phyloP scores from a whole-genome alignment of 2,113 vertebrate genomes.

The Eidolon helvum region DNA sequence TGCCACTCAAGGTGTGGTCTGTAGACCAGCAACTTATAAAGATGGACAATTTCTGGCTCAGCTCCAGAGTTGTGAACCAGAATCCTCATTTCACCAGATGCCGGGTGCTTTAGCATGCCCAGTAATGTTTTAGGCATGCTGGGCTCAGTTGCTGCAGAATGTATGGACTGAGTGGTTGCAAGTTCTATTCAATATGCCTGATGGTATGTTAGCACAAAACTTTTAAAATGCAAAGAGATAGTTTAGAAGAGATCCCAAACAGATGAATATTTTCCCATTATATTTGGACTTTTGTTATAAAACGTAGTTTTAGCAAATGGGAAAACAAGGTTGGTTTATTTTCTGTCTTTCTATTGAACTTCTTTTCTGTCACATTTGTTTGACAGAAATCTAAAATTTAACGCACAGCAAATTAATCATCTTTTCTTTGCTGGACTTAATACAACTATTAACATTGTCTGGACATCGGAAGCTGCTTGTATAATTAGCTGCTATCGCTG shows the following conservation, averaged over 20 bases:
- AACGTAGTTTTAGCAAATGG: constrained; percentile 2
- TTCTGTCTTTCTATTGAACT: not conserved
- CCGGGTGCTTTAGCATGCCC: not conserved
- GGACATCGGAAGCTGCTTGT: not conserved
- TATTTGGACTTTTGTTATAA: not conserved
- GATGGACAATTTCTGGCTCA: not conserved
- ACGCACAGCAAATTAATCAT: not conserved
- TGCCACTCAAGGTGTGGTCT: not conserved
- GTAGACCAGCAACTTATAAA: not conserved
- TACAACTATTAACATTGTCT: not conserved
- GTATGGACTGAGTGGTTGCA: not conserved
- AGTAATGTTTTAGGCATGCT: not conserved
- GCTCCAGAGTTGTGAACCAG: not conserved
- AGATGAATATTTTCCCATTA: not conserved
- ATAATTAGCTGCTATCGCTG: not conserved
- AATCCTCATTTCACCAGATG: not conserved
- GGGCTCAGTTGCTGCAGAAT: not conserved
- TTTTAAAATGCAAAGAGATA: not conserved
- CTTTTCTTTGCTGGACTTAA: not conserved
- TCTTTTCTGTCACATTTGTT: constrained; percentile 43
- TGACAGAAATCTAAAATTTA: not conserved
- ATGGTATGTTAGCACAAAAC: not conserved
- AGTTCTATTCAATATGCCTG: not conserved
- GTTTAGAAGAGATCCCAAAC: not conserved
- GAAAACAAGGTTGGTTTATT: not conserved